phyloP scores from a whole-genome alignment of 2,797 vertebrate species.

The Helostoma temminkii region DNA sequence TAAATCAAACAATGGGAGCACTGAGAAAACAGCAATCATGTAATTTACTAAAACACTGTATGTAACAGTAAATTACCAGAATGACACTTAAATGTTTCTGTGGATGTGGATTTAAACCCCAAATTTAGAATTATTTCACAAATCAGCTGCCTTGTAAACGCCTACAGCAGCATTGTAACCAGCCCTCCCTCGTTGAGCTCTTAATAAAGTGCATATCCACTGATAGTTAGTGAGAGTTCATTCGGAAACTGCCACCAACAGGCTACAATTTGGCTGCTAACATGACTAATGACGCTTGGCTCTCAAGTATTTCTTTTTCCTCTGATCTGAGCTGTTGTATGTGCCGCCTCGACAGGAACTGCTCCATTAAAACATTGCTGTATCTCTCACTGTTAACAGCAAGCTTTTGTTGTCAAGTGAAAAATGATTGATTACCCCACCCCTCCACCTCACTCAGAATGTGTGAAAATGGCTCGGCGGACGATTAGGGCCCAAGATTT shows the following conservation, averaged over 20 bases:
- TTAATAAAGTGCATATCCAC: slow-evolving; percentile 47
- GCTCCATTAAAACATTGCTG: slow-evolving; percentile 73
- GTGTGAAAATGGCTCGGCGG: slow-evolving; percentile 90
- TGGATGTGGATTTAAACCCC: slow-evolving; percentile 5
- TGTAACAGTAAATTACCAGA: slow-evolving; percentile 24
- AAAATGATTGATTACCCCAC: slow-evolving; percentile 77
- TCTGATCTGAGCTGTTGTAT: slow-evolving; percentile 63
- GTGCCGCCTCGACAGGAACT: slow-evolving; percentile 77
- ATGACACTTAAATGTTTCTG: slow-evolving; percentile 1
- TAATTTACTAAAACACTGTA: background rate
- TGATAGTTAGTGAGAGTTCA: slow-evolving; percentile 34
- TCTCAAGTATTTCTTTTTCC: slow-evolving; percentile 62
- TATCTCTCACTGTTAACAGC: slow-evolving; percentile 68
- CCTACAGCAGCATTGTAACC: slow-evolving; percentile 17
- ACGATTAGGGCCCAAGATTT: slow-evolving; percentile 86
- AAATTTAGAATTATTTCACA: slow-evolving; percentile 10
- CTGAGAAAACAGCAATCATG: slow-evolving; percentile 21
- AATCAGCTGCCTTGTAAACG: slow-evolving; percentile 2
- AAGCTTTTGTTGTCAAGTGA: slow-evolving; percentile 78
- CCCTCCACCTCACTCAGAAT: slow-evolving; percentile 77
- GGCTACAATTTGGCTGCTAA: slow-evolving; percentile 58
- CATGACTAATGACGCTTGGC: slow-evolving; percentile 68
- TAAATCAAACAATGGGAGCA: slow-evolving; percentile 12
- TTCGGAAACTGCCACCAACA: slow-evolving; percentile 50
- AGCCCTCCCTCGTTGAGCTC: background rate